Conservation (phyloP, 2,113 vertebrate genomes). For the Hirundichthys speculiger region DNA sequence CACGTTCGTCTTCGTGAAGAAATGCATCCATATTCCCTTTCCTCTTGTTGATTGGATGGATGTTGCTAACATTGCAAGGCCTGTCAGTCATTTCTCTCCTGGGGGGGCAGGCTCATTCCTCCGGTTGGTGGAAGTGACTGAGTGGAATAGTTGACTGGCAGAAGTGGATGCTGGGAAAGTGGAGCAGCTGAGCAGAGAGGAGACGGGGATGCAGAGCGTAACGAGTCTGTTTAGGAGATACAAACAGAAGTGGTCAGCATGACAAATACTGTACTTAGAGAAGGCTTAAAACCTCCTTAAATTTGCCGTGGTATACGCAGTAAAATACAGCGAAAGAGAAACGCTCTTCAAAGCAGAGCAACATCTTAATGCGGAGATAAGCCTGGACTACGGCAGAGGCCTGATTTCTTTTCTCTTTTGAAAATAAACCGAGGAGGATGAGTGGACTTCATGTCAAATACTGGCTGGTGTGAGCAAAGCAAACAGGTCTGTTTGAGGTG, state of each 20-base stretch:
- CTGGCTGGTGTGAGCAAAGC: not conserved
- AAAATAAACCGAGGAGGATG: slow-evolving; percentile 23
- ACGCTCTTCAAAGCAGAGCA: slow-evolving; percentile 17
- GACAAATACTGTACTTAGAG: slow-evolving; percentile 14
- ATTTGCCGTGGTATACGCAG: slow-evolving; percentile 17
- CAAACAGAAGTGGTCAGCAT: slow-evolving; percentile 49
- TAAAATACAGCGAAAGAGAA: slow-evolving; percentile 3
- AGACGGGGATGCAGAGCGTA: slow-evolving; percentile 47
- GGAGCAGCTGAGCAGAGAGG: slow-evolving; percentile 58
- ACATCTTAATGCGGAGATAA: slow-evolving; percentile 45
- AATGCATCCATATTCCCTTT: slow-evolving; percentile 25
- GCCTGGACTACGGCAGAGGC: slow-evolving; percentile 5
- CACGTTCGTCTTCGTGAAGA: slow-evolving; percentile 39
- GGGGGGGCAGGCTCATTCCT: slow-evolving; percentile 62
- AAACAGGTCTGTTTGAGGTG: slow-evolving; percentile 1
- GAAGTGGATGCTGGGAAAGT: slow-evolving; percentile 57
- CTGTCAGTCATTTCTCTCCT: slow-evolving; percentile 74
- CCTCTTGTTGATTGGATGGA: slow-evolving; percentile 49
- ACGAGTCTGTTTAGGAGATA: slow-evolving; percentile 62
- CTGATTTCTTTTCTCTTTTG: slow-evolving; percentile 3
- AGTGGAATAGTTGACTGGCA: slow-evolving; percentile 68
- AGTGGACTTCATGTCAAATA: slow-evolving; percentile 22
- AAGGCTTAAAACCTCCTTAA: slow-evolving; percentile 4
- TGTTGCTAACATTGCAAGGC: slow-evolving; percentile 71
- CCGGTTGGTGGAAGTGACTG: slow-evolving; percentile 61